Evolutionary conservation across 1,140 invertebrate species (phyloP).

Genomic region (Zaprionus davidi): DNA sequence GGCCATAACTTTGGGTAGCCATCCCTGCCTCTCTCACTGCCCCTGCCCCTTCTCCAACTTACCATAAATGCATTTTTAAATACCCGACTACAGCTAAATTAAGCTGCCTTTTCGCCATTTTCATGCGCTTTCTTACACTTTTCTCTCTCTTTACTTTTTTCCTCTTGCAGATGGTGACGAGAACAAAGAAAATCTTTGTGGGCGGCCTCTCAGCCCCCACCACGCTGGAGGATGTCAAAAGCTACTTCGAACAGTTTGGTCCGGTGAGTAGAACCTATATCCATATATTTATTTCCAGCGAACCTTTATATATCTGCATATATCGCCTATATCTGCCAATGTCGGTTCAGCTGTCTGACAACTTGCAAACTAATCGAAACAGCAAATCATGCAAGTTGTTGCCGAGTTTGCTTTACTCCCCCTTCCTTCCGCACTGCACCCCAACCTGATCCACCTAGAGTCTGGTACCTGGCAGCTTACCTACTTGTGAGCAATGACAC

Average conservation of each 20-base stretch:
- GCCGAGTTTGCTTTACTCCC: conserved; percentile 37
- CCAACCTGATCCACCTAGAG: conserved; percentile 21
- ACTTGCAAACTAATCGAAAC: conserved; percentile 52
- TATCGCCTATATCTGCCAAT: conserved; percentile 1
- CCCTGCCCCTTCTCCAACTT: conserved; percentile 4
- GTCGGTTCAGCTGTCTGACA: conserved; percentile 1
- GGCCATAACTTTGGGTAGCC: conserved; percentile 65
- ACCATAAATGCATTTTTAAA: conserved; percentile 76
- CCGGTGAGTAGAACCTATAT: conserved; percentile 91
- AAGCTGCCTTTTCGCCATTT: conserved; percentile 58
- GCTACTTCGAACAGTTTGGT: conserved; percentile 99
- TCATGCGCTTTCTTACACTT: conserved; percentile 44
- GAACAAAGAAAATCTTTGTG: conserved; percentile 99
- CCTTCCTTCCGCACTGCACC: conserved; percentile 15
- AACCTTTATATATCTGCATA: not conserved
- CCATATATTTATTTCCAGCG: not conserved
- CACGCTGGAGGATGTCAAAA: conserved; percentile 99
- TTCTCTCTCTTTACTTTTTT: not conserved
- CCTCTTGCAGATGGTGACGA: conserved; percentile 97
- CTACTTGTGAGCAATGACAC: conserved; percentile 72
- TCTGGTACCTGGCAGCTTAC: conserved; percentile 11
- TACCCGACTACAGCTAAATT: conserved; percentile 54
- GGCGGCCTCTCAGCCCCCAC: conserved; percentile 99
- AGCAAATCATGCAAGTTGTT: conserved; percentile 75
- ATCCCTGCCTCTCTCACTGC: too few species aligned